Percentiles rank a stretch among this genome's conserved stretches.
Evolutionary conservation across 1,140 invertebrate species (phyloP).

Genomic region (Aphaenogaster rudis): DNA sequence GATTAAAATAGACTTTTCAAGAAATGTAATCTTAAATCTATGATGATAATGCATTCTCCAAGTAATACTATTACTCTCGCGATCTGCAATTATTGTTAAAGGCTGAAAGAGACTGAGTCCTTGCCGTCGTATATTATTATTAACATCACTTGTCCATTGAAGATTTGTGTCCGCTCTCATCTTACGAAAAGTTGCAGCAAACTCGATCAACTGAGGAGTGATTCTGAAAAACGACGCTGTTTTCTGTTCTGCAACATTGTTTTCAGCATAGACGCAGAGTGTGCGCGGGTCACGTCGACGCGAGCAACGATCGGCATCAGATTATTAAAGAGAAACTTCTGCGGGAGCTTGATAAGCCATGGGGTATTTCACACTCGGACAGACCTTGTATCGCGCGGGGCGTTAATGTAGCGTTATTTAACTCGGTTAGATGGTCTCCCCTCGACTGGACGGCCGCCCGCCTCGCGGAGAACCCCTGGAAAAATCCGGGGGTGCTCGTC

Average conservation of each 20-base stretch:
- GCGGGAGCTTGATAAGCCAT: slow-evolving; percentile 84
- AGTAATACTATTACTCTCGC: background rate
- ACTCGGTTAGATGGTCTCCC: slow-evolving; percentile 83
- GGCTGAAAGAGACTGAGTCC: background rate
- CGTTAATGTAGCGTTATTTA: slow-evolving; percentile 87
- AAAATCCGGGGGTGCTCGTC: slow-evolving; percentile 83
- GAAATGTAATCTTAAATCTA: slow-evolving; percentile 21
- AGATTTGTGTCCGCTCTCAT: background rate
- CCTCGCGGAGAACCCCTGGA: slow-evolving; percentile 56
- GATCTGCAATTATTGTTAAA: background rate
- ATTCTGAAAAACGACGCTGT: background rate
- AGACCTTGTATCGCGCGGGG: slow-evolving; percentile 81
- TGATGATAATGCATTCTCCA: slow-evolving; percentile 11
- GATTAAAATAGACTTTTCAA: slow-evolving; percentile 23
- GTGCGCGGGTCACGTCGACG: background rate
- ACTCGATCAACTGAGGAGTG: background rate
- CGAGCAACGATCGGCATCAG: slow-evolving; percentile 36
- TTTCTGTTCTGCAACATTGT: slow-evolving; percentile 5
- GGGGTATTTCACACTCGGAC: slow-evolving; percentile 87
- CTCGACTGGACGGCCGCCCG: slow-evolving; percentile 34
- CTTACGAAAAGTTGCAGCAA: background rate
- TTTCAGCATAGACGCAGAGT: background rate
- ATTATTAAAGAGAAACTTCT: slow-evolving; percentile 79
- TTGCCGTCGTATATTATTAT: background rate
- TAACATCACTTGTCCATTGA: background rate